These are phyloP conservation scores for Gallinago undulata DNA, from an alignment of 2,113 vertebrate genomes.

Conservation along the genomic window DNA sequence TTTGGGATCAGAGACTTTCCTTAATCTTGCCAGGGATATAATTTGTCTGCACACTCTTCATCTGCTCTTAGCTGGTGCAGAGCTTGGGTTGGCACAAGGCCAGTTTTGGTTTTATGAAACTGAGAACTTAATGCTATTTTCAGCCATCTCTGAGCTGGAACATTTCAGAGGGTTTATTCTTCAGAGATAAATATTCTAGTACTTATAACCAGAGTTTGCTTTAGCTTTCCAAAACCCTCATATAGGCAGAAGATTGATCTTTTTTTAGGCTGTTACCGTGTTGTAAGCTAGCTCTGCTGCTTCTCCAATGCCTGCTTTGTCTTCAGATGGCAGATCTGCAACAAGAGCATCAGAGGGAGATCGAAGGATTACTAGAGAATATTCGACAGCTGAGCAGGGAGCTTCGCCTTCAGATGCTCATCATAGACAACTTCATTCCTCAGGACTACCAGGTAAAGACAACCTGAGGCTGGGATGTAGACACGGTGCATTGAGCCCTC, in stretches of 20 bases:
- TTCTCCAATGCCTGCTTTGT: not conserved
- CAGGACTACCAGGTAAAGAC: conserved; percentile 91
- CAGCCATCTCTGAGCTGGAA: not conserved
- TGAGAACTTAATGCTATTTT: not conserved
- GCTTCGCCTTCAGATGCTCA: conserved; percentile 95
- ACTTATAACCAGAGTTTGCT: not conserved
- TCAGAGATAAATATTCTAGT: not conserved
- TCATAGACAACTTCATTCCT: conserved; percentile 98
- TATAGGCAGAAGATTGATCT: not conserved
- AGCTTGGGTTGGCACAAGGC: not conserved
- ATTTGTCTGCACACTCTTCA: not conserved
- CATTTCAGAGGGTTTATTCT: not conserved
- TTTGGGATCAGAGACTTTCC: not conserved
- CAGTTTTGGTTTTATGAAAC: not conserved
- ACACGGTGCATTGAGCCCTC: fast-evolving
- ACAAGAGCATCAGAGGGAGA: conserved; percentile 96
- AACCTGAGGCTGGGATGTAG: not conserved
- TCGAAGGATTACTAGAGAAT: conserved; percentile 93
- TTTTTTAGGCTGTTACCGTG: not conserved
- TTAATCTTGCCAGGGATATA: not conserved
- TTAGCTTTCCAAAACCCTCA: not conserved
- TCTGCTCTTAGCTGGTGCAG: not conserved
- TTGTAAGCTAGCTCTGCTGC: not conserved
- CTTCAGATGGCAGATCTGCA: conserved; percentile 95
- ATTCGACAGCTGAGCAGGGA: conserved; percentile 96